Evolutionary conservation across 1,140 invertebrate species (phyloP).

Genomic region (Brachystomella parvula): DNA sequence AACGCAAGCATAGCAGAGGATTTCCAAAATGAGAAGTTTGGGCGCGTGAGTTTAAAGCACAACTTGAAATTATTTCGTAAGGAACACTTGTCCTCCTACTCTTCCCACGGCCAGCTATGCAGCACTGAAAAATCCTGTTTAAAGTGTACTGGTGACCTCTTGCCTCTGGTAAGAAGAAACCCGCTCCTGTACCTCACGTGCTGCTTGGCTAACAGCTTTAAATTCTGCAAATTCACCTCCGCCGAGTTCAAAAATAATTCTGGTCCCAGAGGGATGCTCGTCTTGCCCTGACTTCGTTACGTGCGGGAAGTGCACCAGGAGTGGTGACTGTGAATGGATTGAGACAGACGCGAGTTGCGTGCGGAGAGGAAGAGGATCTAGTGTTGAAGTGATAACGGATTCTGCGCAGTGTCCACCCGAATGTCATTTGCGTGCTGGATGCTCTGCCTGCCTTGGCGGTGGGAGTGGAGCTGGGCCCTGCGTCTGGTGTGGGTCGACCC

Average conservation of each 20-base stretch:
- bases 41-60: constrained; percentile 24
- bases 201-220: constrained; percentile 30
- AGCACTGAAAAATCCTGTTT: constrained; percentile 70
- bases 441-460: constrained; percentile 66
- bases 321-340: constrained; percentile 77
- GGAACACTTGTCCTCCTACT: constrained; percentile 28
- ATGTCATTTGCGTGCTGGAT: constrained; percentile 64
- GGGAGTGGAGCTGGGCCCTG: constrained; percentile 74
- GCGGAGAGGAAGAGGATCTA: constrained; percentile 56
- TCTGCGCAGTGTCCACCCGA: constrained; percentile 60
- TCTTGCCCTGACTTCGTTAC: constrained; percentile 62
- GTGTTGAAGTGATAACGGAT: constrained; percentile 50
- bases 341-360: constrained; percentile 72
- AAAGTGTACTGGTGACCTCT: constrained; percentile 74
- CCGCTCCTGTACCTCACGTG: constrained; percentile 5
- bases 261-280: constrained; percentile 69
- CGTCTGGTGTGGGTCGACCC: constrained; percentile 87
- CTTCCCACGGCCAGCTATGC: constrained; percentile 55
- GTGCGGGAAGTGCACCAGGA: constrained; percentile 73
- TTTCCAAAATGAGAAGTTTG: constrained; percentile 4
- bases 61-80: constrained; percentile 17
- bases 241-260: constrained; percentile 3
- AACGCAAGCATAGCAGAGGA: not conserved
- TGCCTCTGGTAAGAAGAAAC: constrained; percentile 68
- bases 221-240: not conserved